phyloP scores from a whole-genome alignment of 2,797 vertebrate species.

The Intellagama lesueurii region DNA sequence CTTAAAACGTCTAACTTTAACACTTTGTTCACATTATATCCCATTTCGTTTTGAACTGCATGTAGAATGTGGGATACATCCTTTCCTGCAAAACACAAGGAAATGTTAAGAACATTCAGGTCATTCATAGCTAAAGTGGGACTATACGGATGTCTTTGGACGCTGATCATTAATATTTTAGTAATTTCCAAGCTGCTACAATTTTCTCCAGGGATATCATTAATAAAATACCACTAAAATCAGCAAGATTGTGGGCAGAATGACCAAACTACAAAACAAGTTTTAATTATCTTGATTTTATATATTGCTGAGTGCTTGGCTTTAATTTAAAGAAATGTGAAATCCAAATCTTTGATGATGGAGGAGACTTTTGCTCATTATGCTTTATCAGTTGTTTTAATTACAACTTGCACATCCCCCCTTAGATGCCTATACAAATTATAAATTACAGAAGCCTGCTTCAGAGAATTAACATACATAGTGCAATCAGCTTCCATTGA shows the following conservation, averaged over 20 bases:
- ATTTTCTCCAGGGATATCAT: conserved; percentile 81
- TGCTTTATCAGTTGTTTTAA: conserved; percentile 69
- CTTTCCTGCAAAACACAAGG: conserved; percentile 15
- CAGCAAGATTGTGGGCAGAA: conserved; percentile 80
- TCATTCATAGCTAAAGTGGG: conserved; percentile 56
- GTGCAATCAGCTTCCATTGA: accelerated
- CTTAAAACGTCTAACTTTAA: background rate
- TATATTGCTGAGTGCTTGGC: conserved; percentile 56
- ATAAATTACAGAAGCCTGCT: conserved; percentile 41
- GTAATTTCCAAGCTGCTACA: conserved; percentile 77
- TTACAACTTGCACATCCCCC: conserved; percentile 57
- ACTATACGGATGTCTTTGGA: conserved; percentile 45
- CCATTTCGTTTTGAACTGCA: background rate
- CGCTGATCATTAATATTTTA: conserved; percentile 79
- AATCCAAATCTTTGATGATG: conserved; percentile 73
- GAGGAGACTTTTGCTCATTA: conserved; percentile 57
- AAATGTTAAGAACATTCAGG: conserved; percentile 49
- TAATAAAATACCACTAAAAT: conserved; percentile 85
- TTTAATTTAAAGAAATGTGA: conserved; percentile 68
- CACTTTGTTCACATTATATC: accelerated
- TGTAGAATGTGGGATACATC: accelerated
- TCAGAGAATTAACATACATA: background rate
- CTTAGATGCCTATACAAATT: conserved; percentile 43
- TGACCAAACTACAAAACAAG: conserved; percentile 75
- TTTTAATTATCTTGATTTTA: conserved; percentile 78